phyloP scores from a whole-genome alignment of 2,888 invertebrate genomes.

The Drosophila austrosaltans region DNA sequence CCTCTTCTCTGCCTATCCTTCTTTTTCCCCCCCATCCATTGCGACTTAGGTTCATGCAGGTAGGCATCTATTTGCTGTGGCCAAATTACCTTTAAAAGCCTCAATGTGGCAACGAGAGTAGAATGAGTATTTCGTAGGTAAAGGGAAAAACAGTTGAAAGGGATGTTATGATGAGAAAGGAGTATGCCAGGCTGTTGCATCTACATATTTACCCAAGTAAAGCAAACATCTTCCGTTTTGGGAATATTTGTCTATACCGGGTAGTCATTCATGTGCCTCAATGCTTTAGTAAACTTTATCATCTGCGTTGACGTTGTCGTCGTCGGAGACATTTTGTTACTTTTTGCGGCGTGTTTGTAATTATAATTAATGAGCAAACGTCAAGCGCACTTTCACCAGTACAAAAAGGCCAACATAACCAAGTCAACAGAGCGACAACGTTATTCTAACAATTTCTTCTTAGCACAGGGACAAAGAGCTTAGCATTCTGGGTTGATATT shows the following conservation, averaged over 20 bases:
- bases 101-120: conserved; percentile 19
- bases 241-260: conserved; percentile 31
- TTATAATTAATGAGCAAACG: conserved; percentile 71
- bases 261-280: conserved; percentile 14
- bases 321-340: conserved; percentile 27
- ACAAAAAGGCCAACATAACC: conserved; percentile 16
- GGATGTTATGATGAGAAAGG: not conserved
- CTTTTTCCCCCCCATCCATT: not conserved
- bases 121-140: not conserved
- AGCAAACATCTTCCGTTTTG: conserved; percentile 28
- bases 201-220: conserved; percentile 34
- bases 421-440: conserved; percentile 35
- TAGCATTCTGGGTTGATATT: conserved; percentile 1
- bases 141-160: not conserved
- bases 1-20: too few species aligned
- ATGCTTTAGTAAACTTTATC: conserved; percentile 13
- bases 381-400: conserved; percentile 45
- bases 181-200: not conserved
- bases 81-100: conserved; percentile 41
- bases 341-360: conserved; percentile 54
- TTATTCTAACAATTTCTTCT: conserved; percentile 18
- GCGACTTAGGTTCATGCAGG: conserved; percentile 18
- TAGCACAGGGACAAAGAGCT: not conserved
- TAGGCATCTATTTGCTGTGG: conserved; percentile 26
- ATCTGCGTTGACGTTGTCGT: conserved; percentile 29